Conservation (phyloP, 2,113 vertebrate species). For the Eolophus roseicapilla region DNA sequence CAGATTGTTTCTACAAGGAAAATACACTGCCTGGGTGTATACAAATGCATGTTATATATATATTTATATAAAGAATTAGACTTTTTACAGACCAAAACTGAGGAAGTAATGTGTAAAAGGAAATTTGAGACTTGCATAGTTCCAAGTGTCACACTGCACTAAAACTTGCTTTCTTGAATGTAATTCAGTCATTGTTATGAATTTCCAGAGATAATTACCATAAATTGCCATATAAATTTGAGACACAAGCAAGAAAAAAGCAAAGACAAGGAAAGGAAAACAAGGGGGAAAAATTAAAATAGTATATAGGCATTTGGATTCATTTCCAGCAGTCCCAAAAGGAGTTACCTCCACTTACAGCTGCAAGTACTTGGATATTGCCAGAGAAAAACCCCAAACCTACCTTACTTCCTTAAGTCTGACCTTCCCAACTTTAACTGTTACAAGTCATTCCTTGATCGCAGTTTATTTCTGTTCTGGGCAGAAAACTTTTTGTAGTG, state of each 20-base stretch:
- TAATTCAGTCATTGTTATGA: neutral
- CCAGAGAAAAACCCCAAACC: neutral
- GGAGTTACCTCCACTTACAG: neutral
- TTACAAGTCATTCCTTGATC: neutral
- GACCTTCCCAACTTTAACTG: neutral
- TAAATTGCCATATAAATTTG: neutral
- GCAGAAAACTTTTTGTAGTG: neutral
- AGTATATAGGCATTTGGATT: neutral
- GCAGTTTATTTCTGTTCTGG: neutral
- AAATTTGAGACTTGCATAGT: neutral
- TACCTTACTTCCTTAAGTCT: neutral
- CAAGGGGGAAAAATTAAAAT: accelerated
- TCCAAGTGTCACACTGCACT: neutral
- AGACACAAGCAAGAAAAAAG: neutral
- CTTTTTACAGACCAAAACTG: neutral
- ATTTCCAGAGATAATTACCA: neutral
- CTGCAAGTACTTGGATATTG: neutral
- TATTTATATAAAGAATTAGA: neutral
- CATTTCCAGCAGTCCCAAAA: neutral
- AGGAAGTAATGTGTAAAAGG: neutral
- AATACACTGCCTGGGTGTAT: neutral
- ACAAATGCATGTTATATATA: neutral
- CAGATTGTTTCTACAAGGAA: neutral
- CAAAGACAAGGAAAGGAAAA: neutral
- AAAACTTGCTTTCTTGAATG: neutral